Evolutionary conservation across 1,140 invertebrate species (phyloP).

Genomic region (Chionoecetes opilio): DNA sequence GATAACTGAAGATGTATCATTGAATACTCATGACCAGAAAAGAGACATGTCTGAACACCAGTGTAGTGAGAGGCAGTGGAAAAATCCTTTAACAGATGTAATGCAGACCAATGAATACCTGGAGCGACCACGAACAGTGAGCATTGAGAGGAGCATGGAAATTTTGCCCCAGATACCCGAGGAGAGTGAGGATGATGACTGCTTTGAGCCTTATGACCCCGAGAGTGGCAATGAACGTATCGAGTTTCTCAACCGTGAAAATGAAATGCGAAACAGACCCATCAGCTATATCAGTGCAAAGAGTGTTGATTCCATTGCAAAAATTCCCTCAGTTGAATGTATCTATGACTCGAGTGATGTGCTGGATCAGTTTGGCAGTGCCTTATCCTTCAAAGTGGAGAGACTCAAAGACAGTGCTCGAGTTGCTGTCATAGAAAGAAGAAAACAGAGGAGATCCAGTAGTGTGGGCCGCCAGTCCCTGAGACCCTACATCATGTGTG

Average conservation of each 20-base stretch:
- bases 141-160: slow-evolving; percentile 73
- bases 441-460: neutral
- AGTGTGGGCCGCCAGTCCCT: neutral
- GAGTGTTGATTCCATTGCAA: slow-evolving; percentile 64
- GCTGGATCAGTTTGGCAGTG: slow-evolving; percentile 60
- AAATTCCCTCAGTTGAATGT: slow-evolving; percentile 43
- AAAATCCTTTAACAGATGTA: slow-evolving; percentile 64
- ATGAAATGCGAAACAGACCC: slow-evolving; percentile 59
- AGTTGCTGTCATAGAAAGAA: slow-evolving; percentile 35
- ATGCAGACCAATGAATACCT: slow-evolving; percentile 69
- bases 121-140: slow-evolving; percentile 66
- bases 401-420: slow-evolving; percentile 39
- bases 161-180: slow-evolving; percentile 70
- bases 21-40: neutral
- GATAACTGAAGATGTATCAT: slow-evolving; percentile 3
- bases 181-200: slow-evolving; percentile 65
- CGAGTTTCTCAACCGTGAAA: slow-evolving; percentile 64
- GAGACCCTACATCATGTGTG: slow-evolving; percentile 44
- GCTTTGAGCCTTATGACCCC: slow-evolving; percentile 63
- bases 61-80: slow-evolving; percentile 53
- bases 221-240: slow-evolving; percentile 65
- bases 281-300: slow-evolving; percentile 59
- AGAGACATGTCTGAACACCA: neutral
- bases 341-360: slow-evolving; percentile 60
- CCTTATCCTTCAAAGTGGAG: slow-evolving; percentile 63